Evolutionary conservation across 2,113 vertebrate species (phyloP).

Genomic region (Amblyornis subalaris): DNA sequence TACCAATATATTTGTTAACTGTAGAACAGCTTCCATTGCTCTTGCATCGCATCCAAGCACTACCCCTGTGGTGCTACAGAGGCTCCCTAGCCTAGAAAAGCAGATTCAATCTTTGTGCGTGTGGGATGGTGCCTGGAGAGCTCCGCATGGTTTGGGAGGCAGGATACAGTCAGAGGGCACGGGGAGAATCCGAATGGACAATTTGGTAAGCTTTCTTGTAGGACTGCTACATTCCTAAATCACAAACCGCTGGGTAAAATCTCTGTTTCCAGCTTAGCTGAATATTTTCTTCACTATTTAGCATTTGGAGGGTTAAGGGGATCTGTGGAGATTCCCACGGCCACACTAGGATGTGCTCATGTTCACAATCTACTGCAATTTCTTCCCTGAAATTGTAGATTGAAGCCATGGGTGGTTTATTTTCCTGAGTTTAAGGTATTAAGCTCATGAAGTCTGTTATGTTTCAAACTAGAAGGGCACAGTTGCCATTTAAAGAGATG

Average conservation of each 20-base stretch:
- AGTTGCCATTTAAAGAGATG: background rate
- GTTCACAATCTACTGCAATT: background rate
- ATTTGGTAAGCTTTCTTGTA: background rate
- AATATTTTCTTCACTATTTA: background rate
- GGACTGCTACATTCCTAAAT: background rate
- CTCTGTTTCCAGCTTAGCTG: background rate
- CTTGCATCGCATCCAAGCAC: background rate
- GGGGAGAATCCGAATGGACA: background rate
- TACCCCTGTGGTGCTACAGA: background rate
- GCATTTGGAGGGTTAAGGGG: background rate
- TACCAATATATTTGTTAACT: slow-evolving; percentile 19
- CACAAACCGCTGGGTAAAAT: background rate
- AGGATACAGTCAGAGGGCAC: background rate
- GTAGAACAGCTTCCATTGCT: background rate
- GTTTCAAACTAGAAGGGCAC: background rate
- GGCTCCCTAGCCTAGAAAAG: background rate
- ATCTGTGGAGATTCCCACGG: background rate
- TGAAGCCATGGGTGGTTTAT: background rate
- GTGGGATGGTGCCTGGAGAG: background rate
- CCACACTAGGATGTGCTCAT: background rate
- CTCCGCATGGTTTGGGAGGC: background rate
- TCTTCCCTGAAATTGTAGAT: background rate
- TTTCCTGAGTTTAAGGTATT: background rate
- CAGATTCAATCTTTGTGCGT: background rate
- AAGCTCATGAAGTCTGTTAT: background rate